These are phyloP conservation scores for Dipodomys ordii DNA, from an alignment of 2,113 vertebrate genomes.

Conservation along the genomic window DNA sequence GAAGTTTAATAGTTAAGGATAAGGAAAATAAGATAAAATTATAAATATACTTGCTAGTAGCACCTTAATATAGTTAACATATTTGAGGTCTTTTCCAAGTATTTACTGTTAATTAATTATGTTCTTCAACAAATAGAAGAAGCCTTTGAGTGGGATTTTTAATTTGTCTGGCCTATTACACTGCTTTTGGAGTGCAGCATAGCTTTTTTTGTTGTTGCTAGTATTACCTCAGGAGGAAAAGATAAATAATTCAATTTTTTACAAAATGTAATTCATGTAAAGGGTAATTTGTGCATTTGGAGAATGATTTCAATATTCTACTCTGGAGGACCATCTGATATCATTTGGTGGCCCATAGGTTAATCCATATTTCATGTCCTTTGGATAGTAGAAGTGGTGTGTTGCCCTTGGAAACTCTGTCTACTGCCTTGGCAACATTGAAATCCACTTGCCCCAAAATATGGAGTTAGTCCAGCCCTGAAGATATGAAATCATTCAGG, in stretches of 20 bases:
- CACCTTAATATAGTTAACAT: neutral
- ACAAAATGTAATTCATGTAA: neutral
- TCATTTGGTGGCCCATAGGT: neutral
- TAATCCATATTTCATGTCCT: slow-evolving; percentile 56
- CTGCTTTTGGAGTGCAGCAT: neutral
- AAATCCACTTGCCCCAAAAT: slow-evolving; percentile 44
- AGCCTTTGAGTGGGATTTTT: neutral
- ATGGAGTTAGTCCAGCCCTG: neutral
- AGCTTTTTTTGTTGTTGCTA: neutral
- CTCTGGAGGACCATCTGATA: slow-evolving; percentile 22
- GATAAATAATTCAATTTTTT: neutral
- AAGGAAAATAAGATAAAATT: neutral
- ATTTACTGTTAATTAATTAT: slow-evolving; percentile 27
- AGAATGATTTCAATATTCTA: slow-evolving; percentile 29
- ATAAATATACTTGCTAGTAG: neutral
- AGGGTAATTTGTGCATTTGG: slow-evolving; percentile 26
- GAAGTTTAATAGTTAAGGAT: too few species aligned
- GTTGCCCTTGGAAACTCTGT: slow-evolving; percentile 15
- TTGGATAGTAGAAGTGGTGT: neutral
- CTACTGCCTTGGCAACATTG: slow-evolving; percentile 3
- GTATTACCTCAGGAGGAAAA: slow-evolving; percentile 2
- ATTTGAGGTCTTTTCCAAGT: slow-evolving; percentile 8
- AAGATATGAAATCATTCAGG: slow-evolving; percentile 52
- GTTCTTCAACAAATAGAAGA: neutral
- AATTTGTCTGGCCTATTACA: slow-evolving; percentile 16